These are phyloP conservation scores for Girardinus metallicus DNA, from an alignment of 2,797 vertebrate species.

Conservation along the genomic window DNA sequence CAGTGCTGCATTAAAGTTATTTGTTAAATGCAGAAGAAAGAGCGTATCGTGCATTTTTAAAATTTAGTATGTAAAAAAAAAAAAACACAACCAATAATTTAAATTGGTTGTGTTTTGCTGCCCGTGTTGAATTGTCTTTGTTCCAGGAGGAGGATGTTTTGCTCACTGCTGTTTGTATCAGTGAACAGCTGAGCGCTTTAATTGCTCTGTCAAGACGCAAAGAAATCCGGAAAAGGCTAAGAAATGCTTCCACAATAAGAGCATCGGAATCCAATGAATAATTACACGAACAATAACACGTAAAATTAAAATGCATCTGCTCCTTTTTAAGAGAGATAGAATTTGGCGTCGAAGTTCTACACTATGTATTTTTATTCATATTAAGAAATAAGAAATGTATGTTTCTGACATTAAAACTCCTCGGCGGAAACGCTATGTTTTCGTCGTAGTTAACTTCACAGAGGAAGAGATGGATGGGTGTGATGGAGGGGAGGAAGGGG, in stretches of 20 bases:
- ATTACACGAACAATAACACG: not conserved
- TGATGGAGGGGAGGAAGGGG: slow-evolving; percentile 12
- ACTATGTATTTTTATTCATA: not conserved
- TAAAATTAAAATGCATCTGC: not conserved
- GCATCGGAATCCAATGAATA: not conserved
- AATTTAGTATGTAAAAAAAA: not conserved
- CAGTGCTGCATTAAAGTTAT: slow-evolving; percentile 21
- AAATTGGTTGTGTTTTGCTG: too few relatives aligned
- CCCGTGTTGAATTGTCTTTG: slow-evolving; percentile 46
- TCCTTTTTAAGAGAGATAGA: not conserved
- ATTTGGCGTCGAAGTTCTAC: not conserved
- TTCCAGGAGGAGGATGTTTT: slow-evolving; percentile 31
- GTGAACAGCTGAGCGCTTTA: slow-evolving; percentile 73
- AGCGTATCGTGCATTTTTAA: not conserved
- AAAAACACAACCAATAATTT: too few relatives aligned
- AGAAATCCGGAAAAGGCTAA: rapidly evolving
- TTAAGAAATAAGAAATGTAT: not conserved
- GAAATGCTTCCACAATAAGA: slow-evolving; percentile 38
- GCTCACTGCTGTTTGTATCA: slow-evolving; percentile 57
- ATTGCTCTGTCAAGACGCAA: not conserved
- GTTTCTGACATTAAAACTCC: not conserved
- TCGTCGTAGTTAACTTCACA: rapidly evolving
- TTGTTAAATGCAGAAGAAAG: not conserved
- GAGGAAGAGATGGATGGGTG: not conserved
- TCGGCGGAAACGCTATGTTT: not conserved